These are phyloP conservation scores for Erannis defoliaria DNA, from an alignment of 2,888 invertebrate species.

Conservation along the genomic window DNA sequence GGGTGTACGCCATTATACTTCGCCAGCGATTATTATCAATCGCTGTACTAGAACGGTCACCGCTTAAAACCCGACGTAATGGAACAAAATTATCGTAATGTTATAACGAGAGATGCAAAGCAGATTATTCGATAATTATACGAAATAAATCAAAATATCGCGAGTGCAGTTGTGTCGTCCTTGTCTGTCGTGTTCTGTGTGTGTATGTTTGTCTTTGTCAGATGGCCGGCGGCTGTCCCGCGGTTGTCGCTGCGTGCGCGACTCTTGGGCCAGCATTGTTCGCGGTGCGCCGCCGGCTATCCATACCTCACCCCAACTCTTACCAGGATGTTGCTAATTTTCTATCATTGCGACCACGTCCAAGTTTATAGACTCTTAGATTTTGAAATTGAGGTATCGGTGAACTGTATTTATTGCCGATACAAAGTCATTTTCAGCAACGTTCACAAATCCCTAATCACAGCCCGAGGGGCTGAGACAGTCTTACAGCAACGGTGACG, in stretches of 20 bases:
- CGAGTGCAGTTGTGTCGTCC: conserved; percentile 62
- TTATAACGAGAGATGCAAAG: conserved; percentile 85
- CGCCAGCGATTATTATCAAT: conserved; percentile 86
- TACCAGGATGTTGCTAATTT: conserved; percentile 84
- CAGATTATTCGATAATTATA: conserved; percentile 85
- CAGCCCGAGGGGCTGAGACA: conserved; percentile 56
- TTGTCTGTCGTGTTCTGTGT: conserved; percentile 53
- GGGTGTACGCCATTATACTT: conserved; percentile 87
- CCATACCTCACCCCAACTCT: conserved; percentile 81
- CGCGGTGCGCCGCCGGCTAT: conserved; percentile 72
- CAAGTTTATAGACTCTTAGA: conserved; percentile 79
- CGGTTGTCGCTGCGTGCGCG: conserved; percentile 67
- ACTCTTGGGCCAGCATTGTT: conserved; percentile 71
- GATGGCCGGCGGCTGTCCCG: conserved; percentile 61
- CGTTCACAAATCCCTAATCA: conserved; percentile 68
- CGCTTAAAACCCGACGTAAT: conserved; percentile 83
- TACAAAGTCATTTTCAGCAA: conserved; percentile 55
- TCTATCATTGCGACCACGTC: conserved; percentile 82
- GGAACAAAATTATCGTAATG: conserved; percentile 85
- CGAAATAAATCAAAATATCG: conserved; percentile 82
- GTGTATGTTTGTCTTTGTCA: conserved; percentile 58
- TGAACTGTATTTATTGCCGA: conserved; percentile 76
- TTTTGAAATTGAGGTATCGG: conserved; percentile 83
- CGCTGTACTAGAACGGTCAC: conserved; percentile 83
- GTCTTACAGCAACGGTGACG: conserved; percentile 33